These are phyloP conservation scores for Bombus pascuorum DNA, from an alignment of 1,140 invertebrate genomes.

Conservation along the genomic window DNA sequence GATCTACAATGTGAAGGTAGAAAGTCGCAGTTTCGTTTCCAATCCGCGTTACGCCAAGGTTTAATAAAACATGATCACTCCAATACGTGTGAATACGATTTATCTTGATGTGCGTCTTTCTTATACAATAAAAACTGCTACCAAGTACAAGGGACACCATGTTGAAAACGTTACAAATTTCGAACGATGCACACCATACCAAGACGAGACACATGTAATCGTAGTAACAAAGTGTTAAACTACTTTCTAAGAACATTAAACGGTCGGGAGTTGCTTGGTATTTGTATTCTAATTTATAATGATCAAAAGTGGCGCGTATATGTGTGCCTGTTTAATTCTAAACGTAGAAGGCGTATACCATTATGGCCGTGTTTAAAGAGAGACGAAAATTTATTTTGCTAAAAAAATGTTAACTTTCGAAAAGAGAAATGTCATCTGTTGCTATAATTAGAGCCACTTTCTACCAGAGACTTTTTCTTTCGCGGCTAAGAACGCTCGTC, in stretches of 20 bases:
- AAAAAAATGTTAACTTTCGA: neutral
- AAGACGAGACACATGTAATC: too few relatives aligned
- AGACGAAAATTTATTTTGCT: neutral
- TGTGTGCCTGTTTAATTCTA: slow-evolving; percentile 6
- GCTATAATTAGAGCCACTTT: too few relatives aligned
- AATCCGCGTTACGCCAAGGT: neutral
- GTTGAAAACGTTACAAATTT: slow-evolving; percentile 31
- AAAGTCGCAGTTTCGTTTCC: slow-evolving; percentile 4
- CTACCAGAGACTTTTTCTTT: neutral
- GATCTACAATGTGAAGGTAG: neutral
- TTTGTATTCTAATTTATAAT: slow-evolving; percentile 44
- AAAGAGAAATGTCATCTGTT: too few relatives aligned
- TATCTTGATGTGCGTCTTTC: slow-evolving; percentile 16
- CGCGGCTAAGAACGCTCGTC: neutral
- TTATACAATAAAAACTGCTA: slow-evolving; percentile 2
- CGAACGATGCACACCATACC: neutral
- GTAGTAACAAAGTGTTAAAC: slow-evolving; percentile 23
- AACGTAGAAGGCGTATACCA: neutral
- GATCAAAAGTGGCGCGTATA: slow-evolving; percentile 16
- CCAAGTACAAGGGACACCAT: too few relatives aligned
- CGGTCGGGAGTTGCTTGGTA: slow-evolving; percentile 29
- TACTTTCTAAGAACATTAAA: slow-evolving; percentile 48
- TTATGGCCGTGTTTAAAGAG: neutral
- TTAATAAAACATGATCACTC: slow-evolving; percentile 33
- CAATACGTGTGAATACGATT: slow-evolving; percentile 23